Evolutionary conservation across 1,140 invertebrate genomes (phyloP), one percentile per base, ranked within the genome.

Genomic region (Stenopsyche tienmushanensis): DNA sequence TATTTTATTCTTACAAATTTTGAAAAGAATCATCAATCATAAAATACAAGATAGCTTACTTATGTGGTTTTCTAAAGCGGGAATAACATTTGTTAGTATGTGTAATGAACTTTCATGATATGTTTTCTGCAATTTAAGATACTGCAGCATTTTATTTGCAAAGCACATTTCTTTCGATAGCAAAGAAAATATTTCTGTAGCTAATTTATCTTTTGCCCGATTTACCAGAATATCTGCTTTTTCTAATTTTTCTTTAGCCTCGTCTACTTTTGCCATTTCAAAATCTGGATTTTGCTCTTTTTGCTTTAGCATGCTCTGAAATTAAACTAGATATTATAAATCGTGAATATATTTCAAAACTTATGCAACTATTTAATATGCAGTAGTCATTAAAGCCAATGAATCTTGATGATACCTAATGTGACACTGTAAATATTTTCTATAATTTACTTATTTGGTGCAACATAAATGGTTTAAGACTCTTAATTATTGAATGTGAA

Each of bases 181-280:
- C 20, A 97, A 82, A 57, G 88, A 87, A 72, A 94, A 95, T 91
- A 97, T 94, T 79, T 97, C 94, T 26, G 89, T 88, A 2, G 94
- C 93, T 59, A 95, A 82, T 10, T 84, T 82, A 82, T 97, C 94
- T 47, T 90, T 84, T 64, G 89, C 90, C 71, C 94, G 90, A 74
- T 96, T 93, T 34, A 97, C 89, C 81, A 91, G 94, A 20, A 83
- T 80, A 69, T 90, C 89, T 1, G 92, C 90, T 72, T 97, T 94
- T 74, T 97, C 95, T 57, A 93, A 81, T 76, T 97, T 94, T 65
- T 94, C 91, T 73, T 87, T 75, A 82, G 91, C 82, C 7, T 85
- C 76, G 72, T 73, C 77, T 52, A 87, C 79, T 79, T 92, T 89
- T 60, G 86, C 76, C 26, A 78, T 76, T 72, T 79, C 82, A 72